phyloP scores from a whole-genome alignment of 2,888 invertebrate species.

The Griposia aprilina region DNA sequence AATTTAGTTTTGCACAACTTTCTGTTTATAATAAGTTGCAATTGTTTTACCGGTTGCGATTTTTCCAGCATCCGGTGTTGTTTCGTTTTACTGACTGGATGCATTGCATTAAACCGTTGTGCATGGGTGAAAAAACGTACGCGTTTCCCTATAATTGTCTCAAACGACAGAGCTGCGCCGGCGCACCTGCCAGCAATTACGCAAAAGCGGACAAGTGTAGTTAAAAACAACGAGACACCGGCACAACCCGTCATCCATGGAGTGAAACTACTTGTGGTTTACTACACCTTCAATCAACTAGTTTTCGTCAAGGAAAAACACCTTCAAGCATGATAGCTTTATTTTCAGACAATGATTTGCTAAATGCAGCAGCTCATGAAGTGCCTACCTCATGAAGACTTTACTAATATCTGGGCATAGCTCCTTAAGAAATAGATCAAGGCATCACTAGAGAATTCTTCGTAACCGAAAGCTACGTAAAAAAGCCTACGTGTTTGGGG shows the following conservation, averaged over 20 bases:
- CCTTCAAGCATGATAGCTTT: conserved; percentile 1
- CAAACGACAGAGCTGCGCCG: conserved; percentile 66
- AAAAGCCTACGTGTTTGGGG: conserved; percentile 42
- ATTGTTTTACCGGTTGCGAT: background rate
- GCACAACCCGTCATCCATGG: conserved; percentile 76
- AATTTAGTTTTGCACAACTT: background rate
- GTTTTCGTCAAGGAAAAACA: conserved; percentile 20
- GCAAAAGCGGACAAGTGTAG: conserved; percentile 77
- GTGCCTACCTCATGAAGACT: background rate
- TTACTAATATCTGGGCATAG: background rate
- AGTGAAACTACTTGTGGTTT: conserved; percentile 78
- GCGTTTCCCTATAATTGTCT: conserved; percentile 74
- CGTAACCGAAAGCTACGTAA: conserved; percentile 8
- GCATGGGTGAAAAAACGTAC: conserved; percentile 45
- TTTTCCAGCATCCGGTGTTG: conserved; percentile 22
- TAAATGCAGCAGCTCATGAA: background rate
- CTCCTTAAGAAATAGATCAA: conserved; percentile 3
- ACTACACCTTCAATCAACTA: conserved; percentile 59
- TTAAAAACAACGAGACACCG: conserved; percentile 76
- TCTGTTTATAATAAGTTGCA: background rate
- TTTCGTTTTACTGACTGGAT: conserved; percentile 1
- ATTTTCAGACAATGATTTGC: conserved; percentile 5
- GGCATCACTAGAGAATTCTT: conserved; percentile 5
- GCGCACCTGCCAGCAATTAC: conserved; percentile 83
- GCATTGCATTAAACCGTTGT: conserved; percentile 28